Evolutionary conservation across 2,113 vertebrate species (phyloP).

Genomic region (Pelvicachromis taeniatus): DNA sequence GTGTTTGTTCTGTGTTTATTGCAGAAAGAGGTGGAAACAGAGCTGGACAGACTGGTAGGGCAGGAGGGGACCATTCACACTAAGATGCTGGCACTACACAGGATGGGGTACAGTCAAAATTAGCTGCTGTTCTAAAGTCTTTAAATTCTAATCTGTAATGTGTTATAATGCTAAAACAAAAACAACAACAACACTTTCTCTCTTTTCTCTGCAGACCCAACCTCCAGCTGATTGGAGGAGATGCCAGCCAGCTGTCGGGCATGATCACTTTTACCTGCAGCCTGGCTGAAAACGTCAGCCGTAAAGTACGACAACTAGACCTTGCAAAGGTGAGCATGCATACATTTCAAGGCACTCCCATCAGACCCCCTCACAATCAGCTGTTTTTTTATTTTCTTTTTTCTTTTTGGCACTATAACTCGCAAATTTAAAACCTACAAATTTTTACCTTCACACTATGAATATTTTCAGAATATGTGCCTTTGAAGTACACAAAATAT

Average conservation of each 20-base stretch:
- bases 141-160: neutral
- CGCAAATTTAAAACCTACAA: neutral
- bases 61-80: constrained; percentile 84
- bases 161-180: neutral
- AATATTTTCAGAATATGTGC: neutral
- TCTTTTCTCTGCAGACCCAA: constrained; percentile 79
- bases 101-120: constrained; percentile 83
- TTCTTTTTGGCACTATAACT: neutral
- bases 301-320: constrained; percentile 95
- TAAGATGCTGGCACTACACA: constrained; percentile 90
- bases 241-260: constrained; percentile 90
- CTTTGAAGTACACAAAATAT: neutral
- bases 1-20: neutral
- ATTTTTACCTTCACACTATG: neutral
- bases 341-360: neutral
- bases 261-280: constrained; percentile 98
- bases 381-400: neutral
- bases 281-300: constrained; percentile 94
- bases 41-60: constrained; percentile 84
- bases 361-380: neutral
- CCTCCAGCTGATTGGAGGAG: constrained; percentile 92
- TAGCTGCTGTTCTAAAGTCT: neutral
- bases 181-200: neutral
- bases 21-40: constrained; percentile 83
- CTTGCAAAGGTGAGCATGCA: constrained; percentile 84